Evolutionary conservation across 2,113 vertebrate genomes (phyloP).

Genomic region (Proterorhinus semilunaris): DNA sequence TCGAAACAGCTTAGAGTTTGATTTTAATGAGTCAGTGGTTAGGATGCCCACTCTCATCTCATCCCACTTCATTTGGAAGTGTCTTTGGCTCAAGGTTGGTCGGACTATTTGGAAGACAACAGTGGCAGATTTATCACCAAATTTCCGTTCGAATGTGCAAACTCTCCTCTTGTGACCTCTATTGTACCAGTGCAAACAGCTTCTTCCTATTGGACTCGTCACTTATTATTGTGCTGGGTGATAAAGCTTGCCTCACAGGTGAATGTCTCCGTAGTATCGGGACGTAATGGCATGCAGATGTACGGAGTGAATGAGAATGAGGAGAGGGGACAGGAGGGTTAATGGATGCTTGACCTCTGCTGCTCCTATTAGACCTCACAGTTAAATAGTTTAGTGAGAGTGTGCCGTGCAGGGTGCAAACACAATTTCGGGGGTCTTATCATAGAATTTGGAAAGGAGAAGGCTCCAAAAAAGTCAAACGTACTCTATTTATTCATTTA

Average conservation of each 20-base stretch:
- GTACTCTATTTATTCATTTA: too few species aligned
- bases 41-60: conserved; percentile 8
- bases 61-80: conserved; percentile 7
- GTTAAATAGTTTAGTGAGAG: neutral
- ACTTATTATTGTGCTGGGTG: conserved; percentile 28
- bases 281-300: conserved; percentile 30
- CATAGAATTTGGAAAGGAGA: too few species aligned
- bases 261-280: conserved; percentile 23
- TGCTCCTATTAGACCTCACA: neutral
- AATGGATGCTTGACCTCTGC: conserved; percentile 13
- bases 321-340: neutral
- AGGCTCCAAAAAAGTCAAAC: too few species aligned
- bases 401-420: neutral
- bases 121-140: conserved; percentile 57
- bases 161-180: conserved; percentile 37
- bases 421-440: neutral
- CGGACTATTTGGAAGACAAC: conserved; percentile 28
- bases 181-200: conserved; percentile 5
- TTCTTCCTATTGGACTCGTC: conserved; percentile 1
- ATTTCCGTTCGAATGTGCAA: conserved; percentile 26
- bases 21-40: conserved; percentile 33
- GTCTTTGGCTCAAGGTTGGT: conserved; percentile 45
- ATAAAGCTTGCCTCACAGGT: conserved; percentile 26
- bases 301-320: conserved; percentile 2
- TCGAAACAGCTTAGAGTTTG: conserved; percentile 39